Conservation (phyloP, 2,113 vertebrate species). For the Actenoides lindsayi region DNA sequence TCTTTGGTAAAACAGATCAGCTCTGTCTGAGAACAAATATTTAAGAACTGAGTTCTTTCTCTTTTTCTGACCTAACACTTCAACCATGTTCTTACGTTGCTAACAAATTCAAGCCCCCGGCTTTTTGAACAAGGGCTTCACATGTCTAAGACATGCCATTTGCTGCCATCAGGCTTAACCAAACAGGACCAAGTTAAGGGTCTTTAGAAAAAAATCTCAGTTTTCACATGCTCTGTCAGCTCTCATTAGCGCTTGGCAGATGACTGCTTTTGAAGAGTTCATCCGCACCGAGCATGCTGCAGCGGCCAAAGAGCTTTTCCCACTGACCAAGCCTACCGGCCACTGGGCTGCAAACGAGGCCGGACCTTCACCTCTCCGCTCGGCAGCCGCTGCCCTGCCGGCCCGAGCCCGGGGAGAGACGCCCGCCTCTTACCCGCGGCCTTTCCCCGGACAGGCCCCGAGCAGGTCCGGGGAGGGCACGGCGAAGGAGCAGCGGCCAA, state of each 20-base stretch:
- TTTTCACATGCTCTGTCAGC: not conserved
- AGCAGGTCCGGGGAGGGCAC: not conserved
- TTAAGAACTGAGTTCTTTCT: not conserved
- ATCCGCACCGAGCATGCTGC: not conserved
- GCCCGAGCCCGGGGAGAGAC: not conserved
- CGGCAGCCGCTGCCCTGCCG: not conserved
- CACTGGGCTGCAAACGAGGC: not conserved
- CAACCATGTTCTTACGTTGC: fast-evolving
- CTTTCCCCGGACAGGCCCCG: not conserved
- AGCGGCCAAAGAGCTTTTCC: not conserved
- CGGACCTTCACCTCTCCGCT: not conserved
- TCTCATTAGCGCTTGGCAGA: not conserved
- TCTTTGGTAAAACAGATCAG: not conserved
- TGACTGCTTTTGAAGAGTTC: not conserved
- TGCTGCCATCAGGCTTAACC: not conserved
- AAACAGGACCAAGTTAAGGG: not conserved
- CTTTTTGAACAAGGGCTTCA: not conserved
- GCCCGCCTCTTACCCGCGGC: no score
- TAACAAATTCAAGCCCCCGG: not conserved
- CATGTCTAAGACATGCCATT: not conserved
- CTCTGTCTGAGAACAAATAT: not conserved
- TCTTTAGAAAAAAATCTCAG: not conserved
- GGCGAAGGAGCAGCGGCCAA: not conserved
- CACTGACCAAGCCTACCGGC: not conserved
- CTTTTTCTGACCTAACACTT: not conserved